Evolutionary conservation across 2,888 invertebrate species (phyloP).

Genomic region (Ommatoiulus sabulosus): DNA sequence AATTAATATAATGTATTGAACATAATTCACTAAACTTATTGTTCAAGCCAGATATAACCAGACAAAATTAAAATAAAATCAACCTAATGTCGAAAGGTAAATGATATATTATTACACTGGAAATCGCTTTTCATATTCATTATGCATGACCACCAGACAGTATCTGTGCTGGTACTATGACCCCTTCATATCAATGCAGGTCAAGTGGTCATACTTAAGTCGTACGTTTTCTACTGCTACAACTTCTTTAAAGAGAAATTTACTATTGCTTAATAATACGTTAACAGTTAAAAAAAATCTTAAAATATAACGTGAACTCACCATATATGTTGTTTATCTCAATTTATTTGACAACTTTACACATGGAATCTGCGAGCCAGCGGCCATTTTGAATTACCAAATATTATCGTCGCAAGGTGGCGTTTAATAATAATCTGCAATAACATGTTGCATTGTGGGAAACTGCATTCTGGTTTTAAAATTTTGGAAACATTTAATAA

Average conservation of each 20-base stretch:
- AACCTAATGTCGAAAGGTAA: too few relatives aligned
- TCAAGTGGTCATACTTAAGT: neutral
- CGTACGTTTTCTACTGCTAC: neutral
- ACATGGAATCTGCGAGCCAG: neutral
- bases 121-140: neutral
- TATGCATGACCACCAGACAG: neutral
- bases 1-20: too few relatives aligned
- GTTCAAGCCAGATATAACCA: too few relatives aligned
- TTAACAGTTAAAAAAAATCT: neutral
- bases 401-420: constrained; percentile 27
- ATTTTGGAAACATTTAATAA: neutral
- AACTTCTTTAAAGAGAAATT: neutral
- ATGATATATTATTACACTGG: neutral
- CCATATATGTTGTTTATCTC: neutral
- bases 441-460: neutral
- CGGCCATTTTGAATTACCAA: constrained; percentile 7
- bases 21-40: too few relatives aligned
- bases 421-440: neutral
- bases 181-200: neutral
- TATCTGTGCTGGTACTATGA: neutral
- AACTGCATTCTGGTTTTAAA: neutral
- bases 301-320: neutral
- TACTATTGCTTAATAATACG: neutral
- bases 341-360: constrained; percentile 45
- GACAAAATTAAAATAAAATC: too few relatives aligned